phyloP scores from a whole-genome alignment of 2,888 invertebrate species.

The Nomada ruficornis region DNA sequence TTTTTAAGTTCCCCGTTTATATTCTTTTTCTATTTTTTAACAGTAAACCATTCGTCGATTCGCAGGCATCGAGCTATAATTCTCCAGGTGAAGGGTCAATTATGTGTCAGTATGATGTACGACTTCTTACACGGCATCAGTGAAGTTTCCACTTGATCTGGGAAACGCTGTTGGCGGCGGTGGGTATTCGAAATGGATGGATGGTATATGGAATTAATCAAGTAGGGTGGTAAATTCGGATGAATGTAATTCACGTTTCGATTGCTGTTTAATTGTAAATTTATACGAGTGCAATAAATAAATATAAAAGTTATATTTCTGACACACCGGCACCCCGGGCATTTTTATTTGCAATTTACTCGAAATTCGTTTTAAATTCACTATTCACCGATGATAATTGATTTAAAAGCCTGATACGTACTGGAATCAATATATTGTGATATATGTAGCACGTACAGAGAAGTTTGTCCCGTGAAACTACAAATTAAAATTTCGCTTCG shows the following conservation, averaged over 20 bases:
- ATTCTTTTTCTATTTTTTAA: too few species aligned
- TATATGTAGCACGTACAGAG: too few species aligned
- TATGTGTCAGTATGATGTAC: conserved; percentile 49
- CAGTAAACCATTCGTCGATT: too few species aligned
- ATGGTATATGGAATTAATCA: conserved; percentile 8
- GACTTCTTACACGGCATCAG: conserved; percentile 31
- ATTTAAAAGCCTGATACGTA: too few species aligned
- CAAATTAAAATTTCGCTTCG: background rate
- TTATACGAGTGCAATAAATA: background rate
- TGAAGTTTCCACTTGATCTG: conserved; percentile 35
- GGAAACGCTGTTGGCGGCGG: background rate
- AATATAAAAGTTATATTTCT: background rate
- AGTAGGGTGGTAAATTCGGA: background rate
- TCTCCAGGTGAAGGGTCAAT: conserved; percentile 50
- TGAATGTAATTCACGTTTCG: background rate
- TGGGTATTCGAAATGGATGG: conserved; percentile 14
- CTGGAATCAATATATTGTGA: too few species aligned
- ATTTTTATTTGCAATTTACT: too few species aligned
- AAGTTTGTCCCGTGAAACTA: too few species aligned
- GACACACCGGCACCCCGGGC: too few species aligned
- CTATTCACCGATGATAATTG: too few species aligned
- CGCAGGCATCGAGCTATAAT: conserved; percentile 32
- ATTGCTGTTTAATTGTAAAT: background rate
- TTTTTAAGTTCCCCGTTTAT: too few species aligned
- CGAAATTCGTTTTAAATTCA: too few species aligned